Evolutionary conservation across 2,113 vertebrate genomes (phyloP).

Genomic region (Lepisosteus osseus): DNA sequence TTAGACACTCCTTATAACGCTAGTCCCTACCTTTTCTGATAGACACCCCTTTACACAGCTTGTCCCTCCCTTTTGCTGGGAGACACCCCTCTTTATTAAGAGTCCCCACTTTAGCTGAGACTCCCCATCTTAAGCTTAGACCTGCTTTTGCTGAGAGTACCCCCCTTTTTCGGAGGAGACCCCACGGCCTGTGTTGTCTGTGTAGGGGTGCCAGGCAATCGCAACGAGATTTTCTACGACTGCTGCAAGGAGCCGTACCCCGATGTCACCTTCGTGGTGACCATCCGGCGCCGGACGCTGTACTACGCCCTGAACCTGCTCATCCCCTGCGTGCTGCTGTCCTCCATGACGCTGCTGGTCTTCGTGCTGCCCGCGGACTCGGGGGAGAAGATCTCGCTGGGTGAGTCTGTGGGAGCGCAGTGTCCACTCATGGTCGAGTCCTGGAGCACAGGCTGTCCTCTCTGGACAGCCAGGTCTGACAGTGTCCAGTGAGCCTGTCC

Average conservation of each 20-base stretch:
- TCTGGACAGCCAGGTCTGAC: too few relatives aligned
- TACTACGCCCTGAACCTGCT: slow-evolving; percentile 74
- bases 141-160: too few relatives aligned
- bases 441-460: too few relatives aligned
- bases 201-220: slow-evolving; percentile 62
- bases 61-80: background rate
- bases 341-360: slow-evolving; percentile 69
- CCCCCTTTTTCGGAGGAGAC: too few relatives aligned
- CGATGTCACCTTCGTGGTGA: slow-evolving; percentile 68
- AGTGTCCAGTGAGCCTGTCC: too few relatives aligned
- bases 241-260: slow-evolving; percentile 72
- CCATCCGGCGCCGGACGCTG: slow-evolving; percentile 65
- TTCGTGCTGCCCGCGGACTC: slow-evolving; percentile 76
- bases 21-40: background rate
- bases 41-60: background rate
- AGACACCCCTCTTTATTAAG: background rate
- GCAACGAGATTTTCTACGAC: slow-evolving; percentile 61
- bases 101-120: too few relatives aligned
- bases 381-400: slow-evolving; percentile 77
- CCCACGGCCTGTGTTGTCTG: background rate
- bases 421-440: too few relatives aligned
- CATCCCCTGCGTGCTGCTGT: slow-evolving; percentile 70
- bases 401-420: slow-evolving; percentile 42
- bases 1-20: too few relatives aligned
- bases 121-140: too few relatives aligned